A percentile compares a stretch with the other conserved stretches of the same genome.
Conservation (phyloP, 2,888 invertebrate species). For the Dynastes tityus region DNA sequence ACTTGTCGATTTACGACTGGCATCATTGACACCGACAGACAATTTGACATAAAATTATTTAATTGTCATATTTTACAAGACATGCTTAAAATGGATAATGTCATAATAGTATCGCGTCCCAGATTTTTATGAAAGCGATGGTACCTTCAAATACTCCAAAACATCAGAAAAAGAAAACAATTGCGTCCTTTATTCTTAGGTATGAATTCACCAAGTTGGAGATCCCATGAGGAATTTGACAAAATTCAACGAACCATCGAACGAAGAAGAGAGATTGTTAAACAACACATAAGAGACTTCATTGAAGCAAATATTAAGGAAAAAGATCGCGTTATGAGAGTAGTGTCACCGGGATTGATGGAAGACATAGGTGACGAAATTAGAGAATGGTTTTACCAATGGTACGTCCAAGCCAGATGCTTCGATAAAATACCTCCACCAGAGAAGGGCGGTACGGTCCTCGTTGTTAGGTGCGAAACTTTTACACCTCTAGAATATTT, state of each 20-base stretch:
- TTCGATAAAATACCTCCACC: constrained; percentile 84
- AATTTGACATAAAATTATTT: too few species aligned
- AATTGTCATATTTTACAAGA: too few species aligned
- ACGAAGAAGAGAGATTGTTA: constrained; percentile 70
- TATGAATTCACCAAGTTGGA: constrained; percentile 74
- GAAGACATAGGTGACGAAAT: constrained; percentile 86
- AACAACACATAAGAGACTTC: constrained; percentile 71
- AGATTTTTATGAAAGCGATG: too few species aligned
- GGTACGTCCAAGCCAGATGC: constrained; percentile 74
- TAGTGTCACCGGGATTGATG: constrained; percentile 76
- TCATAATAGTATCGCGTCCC: too few species aligned
- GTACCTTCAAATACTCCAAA: background rate
- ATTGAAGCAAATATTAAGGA: constrained; percentile 71
- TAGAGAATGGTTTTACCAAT: constrained; percentile 81
- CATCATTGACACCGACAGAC: too few species aligned
- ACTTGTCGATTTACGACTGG: too few species aligned
- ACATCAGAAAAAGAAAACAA: background rate
- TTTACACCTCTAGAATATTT: constrained; percentile 76
- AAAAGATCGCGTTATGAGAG: constrained; percentile 71
- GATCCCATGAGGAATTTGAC: constrained; percentile 70
- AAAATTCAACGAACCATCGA: constrained; percentile 72
- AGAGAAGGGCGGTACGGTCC: constrained; percentile 79
- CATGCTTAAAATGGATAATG: too few species aligned
- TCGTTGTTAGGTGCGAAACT: constrained; percentile 75
- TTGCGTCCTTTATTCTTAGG: constrained; percentile 60